phyloP scores from a whole-genome alignment of 2,888 invertebrate species.

The Rhagonycha lutea region DNA sequence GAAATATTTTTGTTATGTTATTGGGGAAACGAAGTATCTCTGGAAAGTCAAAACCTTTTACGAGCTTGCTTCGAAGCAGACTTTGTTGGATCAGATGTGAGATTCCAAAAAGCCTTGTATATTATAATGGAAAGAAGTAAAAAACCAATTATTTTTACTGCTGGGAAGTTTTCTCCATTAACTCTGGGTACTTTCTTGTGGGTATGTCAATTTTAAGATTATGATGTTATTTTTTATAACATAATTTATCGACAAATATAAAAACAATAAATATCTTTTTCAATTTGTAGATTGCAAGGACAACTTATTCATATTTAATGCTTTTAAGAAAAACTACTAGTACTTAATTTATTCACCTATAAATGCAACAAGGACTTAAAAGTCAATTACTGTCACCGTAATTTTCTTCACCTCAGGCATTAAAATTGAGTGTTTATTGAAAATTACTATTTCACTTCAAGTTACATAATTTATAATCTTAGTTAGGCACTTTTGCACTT shows the following conservation, averaged over 20 bases:
- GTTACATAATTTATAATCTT: too few species aligned
- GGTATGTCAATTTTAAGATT: conserved; percentile 47
- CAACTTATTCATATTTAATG: background rate
- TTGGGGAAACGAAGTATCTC: conserved; percentile 33
- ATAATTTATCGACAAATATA: background rate
- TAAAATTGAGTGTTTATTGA: background rate
- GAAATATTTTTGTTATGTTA: conserved; percentile 29
- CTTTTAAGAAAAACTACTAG: background rate
- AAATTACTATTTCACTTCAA: background rate
- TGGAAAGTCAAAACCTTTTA: conserved; percentile 28
- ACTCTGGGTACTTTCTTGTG: conserved; percentile 57
- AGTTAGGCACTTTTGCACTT: too few species aligned
- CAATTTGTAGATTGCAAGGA: background rate
- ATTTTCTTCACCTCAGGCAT: too few species aligned
- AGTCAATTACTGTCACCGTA: too few species aligned
- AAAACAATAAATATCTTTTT: background rate
- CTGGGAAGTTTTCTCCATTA: conserved; percentile 55
- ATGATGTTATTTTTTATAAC: background rate
- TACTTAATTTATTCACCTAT: background rate
- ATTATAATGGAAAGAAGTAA: conserved; percentile 55
- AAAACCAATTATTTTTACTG: conserved; percentile 55
- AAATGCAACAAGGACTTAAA: background rate
- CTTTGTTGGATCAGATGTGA: conserved; percentile 17
- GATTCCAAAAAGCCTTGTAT: conserved; percentile 49
- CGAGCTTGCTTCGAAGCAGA: conserved; percentile 27